Evolutionary conservation across 2,797 vertebrate genomes (phyloP), one percentile per base, ranked within the genome.

Genomic region (Aulostomus chinensis): DNA sequence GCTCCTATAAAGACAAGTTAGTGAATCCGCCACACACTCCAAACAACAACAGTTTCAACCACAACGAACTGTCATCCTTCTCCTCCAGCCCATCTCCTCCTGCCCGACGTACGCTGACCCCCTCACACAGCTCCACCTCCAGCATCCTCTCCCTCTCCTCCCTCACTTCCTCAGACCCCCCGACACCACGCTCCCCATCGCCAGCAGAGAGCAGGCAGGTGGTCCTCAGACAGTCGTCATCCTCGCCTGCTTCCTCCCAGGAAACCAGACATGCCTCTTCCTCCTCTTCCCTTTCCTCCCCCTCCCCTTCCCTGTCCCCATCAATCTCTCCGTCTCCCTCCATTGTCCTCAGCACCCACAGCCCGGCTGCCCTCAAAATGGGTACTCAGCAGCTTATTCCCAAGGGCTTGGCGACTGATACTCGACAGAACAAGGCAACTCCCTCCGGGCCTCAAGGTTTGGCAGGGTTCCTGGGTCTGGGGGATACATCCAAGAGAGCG

Each of bases 361-460:
- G 96, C 58, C 83, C 86, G 0, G 94, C 86, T 0, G 94, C 96
- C 0, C 86, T 89, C 42, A 96, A 95, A 69, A 90, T 92, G 78
- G 96, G 95, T 42, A 94, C 89, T 52, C 95, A 95, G 68, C 96
- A 98, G 85, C 91, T 98, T 37, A 97, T 98, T 21, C 96, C 96
- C n/a, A 93, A 86, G 63, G 73, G 88, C 8, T 54, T 98, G 54
- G 95, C 88, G 1, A 93, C 90, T 0, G 93, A 91, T 25, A 78
- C 58, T 1, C 91, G 89, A 20, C 59, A 79, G n/a, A 63, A 58
- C 46, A 89, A 86, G 64, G 52, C 2, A 7, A 34, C 67, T 7
- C 11, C 72, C 0, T 22, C 74, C 18, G 73, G 56, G 57, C 34
- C 82, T 18, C 81, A 72, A 25, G 73, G 78, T 1, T 73, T 74